These are phyloP conservation scores for Arrhopalites spinosus DNA, from an alignment of 2,888 invertebrate genomes.

Conservation along the genomic window DNA sequence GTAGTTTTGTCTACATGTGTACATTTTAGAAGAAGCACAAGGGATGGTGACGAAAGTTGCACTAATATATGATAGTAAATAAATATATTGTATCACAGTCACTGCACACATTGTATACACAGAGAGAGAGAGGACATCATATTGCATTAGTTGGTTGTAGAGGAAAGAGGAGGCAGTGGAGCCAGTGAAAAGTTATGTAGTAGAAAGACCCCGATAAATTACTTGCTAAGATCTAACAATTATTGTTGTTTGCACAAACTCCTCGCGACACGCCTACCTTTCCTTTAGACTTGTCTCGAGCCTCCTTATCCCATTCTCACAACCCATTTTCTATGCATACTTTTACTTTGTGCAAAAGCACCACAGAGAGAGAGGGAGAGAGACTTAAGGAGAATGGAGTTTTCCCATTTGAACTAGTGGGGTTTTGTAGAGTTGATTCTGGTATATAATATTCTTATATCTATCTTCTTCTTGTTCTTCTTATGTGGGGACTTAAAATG, in stretches of 20 bases:
- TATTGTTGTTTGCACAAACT: slow-evolving; percentile 44
- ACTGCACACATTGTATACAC: slow-evolving; percentile 17
- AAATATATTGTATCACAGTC: slow-evolving; percentile 30
- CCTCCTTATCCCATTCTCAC: background rate
- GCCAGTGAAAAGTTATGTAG: slow-evolving; percentile 36
- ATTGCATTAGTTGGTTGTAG: slow-evolving; percentile 17
- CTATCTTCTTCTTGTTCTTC: background rate
- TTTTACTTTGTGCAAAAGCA: background rate
- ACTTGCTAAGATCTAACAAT: slow-evolving; percentile 44
- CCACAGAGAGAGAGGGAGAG: background rate
- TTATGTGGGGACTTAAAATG: slow-evolving; percentile 14
- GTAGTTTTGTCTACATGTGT: no score
- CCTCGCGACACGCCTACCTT: slow-evolving; percentile 5
- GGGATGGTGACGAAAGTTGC: slow-evolving; percentile 18
- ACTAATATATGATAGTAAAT: slow-evolving; percentile 17
- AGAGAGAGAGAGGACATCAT: background rate
- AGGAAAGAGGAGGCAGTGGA: background rate
- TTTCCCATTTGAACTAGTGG: no score
- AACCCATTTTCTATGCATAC: background rate
- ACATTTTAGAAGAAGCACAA: background rate
- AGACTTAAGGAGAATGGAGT: background rate
- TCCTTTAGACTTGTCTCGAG: background rate
- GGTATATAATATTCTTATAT: background rate
- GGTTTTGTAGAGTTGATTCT: no score
- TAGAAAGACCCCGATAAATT: slow-evolving; percentile 42